A percentile compares a stretch with the other conserved stretches of the same genome.
These are phyloP conservation scores for Netelia inedita DNA, from an alignment of 2,888 invertebrate genomes.

Conservation along the genomic window DNA sequence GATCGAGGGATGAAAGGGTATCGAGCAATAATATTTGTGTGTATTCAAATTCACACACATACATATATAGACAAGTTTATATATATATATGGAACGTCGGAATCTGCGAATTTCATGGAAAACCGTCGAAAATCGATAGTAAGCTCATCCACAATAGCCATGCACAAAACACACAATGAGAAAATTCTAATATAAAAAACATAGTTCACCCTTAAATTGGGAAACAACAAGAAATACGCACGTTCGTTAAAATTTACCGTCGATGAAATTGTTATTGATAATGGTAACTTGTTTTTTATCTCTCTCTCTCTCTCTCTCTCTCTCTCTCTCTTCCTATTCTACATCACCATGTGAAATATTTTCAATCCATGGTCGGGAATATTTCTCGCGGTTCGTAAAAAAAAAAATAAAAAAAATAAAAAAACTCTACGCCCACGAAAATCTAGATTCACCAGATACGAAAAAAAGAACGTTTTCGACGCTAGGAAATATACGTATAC, in stretches of 20 bases:
- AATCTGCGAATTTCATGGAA: slow-evolving; percentile 16
- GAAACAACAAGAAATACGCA: not conserved
- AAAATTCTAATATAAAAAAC: slow-evolving; percentile 21
- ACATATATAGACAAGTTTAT: not conserved
- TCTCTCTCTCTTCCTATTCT: too few relatives aligned
- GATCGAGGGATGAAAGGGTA: not conserved
- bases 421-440: too few relatives aligned
- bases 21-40: not conserved
- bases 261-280: not conserved
- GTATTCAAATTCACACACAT: not conserved
- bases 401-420: not conserved
- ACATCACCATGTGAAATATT: too few relatives aligned
- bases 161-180: not conserved
- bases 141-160: slow-evolving; percentile 5
- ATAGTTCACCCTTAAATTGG: not conserved
- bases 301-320: too few relatives aligned
- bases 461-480: not conserved
- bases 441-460: too few relatives aligned
- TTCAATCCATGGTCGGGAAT: too few relatives aligned
- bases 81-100: not conserved
- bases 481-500: not conserved
- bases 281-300: too few relatives aligned
- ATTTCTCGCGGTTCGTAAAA: too few relatives aligned
- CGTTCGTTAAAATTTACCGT: not conserved
- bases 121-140: slow-evolving; percentile 13